Conservation (phyloP, 2,113 vertebrate species). For the Cyprinodon brontotheroides region DNA sequence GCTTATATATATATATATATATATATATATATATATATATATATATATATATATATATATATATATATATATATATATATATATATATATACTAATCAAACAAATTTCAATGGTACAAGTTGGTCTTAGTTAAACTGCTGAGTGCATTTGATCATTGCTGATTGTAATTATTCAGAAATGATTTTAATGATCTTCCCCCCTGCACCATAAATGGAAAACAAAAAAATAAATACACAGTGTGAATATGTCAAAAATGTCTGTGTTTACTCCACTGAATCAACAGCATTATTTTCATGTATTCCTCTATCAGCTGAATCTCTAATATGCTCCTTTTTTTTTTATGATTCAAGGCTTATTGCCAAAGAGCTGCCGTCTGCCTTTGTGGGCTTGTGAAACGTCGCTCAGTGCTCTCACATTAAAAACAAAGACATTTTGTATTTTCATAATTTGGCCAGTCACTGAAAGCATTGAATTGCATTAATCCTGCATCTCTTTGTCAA, state of each 20-base stretch:
- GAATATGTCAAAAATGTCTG: slow-evolving; percentile 14
- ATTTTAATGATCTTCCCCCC: neutral
- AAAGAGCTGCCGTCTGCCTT: slow-evolving; percentile 44
- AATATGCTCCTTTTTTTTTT: slow-evolving; percentile 40
- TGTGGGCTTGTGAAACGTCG: slow-evolving; percentile 30
- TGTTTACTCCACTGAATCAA: slow-evolving; percentile 23
- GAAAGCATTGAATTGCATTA: slow-evolving; percentile 63
- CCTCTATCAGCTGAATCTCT: slow-evolving; percentile 23
- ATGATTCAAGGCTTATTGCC: slow-evolving; percentile 44
- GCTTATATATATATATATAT: too few species aligned
- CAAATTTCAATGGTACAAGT: neutral
- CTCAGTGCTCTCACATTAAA: slow-evolving; percentile 36
- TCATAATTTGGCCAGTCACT: slow-evolving; percentile 47
- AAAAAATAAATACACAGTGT: neutral
- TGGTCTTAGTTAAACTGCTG: neutral
- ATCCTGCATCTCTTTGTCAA: slow-evolving; percentile 46
- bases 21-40: too few species aligned
- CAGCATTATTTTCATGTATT: slow-evolving; percentile 35
- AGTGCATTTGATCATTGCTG: neutral
- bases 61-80: too few species aligned
- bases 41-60: too few species aligned
- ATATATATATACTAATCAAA: neutral
- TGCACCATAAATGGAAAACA: slow-evolving; percentile 11
- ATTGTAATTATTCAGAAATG: neutral
- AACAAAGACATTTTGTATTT: slow-evolving; percentile 55